Conservation (phyloP, 2,113 vertebrate species). For the Cynopterus brachyotis region DNA sequence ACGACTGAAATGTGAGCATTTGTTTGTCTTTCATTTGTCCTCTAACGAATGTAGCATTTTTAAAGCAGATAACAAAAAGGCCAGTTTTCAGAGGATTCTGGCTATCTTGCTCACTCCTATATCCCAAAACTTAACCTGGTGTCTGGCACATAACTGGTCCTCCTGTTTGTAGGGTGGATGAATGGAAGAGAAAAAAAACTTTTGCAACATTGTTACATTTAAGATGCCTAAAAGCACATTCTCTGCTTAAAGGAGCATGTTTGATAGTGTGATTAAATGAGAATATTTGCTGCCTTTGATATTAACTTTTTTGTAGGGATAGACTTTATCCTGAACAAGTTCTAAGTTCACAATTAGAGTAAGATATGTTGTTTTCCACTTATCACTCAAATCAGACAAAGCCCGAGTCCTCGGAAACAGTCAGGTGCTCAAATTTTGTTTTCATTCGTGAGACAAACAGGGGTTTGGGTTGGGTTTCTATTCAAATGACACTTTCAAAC, state of each 20-base stretch:
- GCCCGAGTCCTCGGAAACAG: background rate
- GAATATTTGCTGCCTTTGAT: background rate
- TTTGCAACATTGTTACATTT: background rate
- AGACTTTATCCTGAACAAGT: background rate
- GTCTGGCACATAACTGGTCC: too few species aligned
- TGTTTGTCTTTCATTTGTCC: background rate
- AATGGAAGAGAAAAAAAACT: background rate
- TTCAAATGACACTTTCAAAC: slow-evolving; percentile 78
- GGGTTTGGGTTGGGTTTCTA: slow-evolving; percentile 48
- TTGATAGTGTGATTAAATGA: background rate
- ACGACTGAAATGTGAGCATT: background rate
- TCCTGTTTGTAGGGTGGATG: background rate
- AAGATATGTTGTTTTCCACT: background rate
- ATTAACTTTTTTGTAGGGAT: background rate
- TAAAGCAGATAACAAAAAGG: background rate
- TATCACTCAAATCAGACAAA: background rate
- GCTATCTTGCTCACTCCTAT: background rate
- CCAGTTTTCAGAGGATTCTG: background rate
- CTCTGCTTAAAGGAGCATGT: background rate
- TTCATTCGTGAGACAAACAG: slow-evolving; percentile 13
- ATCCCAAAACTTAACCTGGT: too few species aligned
- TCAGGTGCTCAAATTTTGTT: background rate
- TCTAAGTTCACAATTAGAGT: background rate
- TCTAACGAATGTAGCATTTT: background rate
- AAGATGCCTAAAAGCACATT: background rate